Percentiles rank a stretch among this genome's conserved stretches.
Evolutionary conservation across 2,113 vertebrate genomes (phyloP).

Genomic region (Megaleporinus macrocephalus): DNA sequence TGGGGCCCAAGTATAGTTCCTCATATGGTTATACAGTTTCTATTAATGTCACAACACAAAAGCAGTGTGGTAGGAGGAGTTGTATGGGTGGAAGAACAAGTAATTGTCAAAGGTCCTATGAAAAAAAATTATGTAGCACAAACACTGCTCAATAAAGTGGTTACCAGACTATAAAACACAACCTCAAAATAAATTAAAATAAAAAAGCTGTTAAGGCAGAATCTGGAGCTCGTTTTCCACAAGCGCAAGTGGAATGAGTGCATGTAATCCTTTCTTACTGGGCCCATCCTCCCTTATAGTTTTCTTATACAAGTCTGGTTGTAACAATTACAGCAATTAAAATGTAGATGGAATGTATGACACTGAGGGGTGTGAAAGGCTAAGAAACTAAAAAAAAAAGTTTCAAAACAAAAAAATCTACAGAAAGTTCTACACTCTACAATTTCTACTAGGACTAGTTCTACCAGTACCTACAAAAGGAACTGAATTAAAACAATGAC

Average conservation of each 20-base stretch:
- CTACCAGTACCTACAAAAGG: too few relatives aligned
- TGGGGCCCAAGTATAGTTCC: too few relatives aligned
- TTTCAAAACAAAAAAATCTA: not conserved
- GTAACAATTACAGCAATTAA: not conserved
- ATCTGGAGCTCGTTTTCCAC: not conserved
- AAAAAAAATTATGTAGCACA: not conserved
- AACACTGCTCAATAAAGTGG: not conserved
- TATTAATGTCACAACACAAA: not conserved
- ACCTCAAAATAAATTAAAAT: not conserved
- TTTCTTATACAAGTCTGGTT: not conserved
- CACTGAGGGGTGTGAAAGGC: not conserved
- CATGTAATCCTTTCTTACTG: not conserved
- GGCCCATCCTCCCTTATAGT: not conserved
- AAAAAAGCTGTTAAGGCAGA: not conserved
- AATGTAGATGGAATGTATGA: not conserved
- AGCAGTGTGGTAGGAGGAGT: not conserved
- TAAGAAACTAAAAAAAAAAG: not conserved
- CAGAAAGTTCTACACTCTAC: too few relatives aligned
- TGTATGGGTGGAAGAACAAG: not conserved
- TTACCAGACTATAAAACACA: not conserved
- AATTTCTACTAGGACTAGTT: too few relatives aligned
- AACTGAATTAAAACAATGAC: not conserved
- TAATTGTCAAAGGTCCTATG: not conserved
- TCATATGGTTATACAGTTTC: not conserved
- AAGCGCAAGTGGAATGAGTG: not conserved